phyloP scores from a whole-genome alignment of 2,888 invertebrate genomes.

The Drosophila suboccidentalis region DNA sequence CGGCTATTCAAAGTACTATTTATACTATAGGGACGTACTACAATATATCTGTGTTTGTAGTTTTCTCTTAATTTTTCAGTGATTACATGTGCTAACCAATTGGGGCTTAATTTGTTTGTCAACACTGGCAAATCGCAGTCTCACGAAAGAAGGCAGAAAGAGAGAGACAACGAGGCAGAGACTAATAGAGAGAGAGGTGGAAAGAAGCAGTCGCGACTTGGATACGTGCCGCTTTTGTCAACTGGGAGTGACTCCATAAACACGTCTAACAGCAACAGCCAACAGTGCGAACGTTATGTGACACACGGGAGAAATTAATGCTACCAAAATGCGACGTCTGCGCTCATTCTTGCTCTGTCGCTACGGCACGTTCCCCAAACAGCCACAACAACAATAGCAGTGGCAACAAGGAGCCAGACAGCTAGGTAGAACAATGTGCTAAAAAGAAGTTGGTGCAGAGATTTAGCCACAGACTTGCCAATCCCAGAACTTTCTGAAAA shows the following conservation, averaged over 20 bases:
- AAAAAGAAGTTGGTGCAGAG: slow-evolving; percentile 45
- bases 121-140: slow-evolving; percentile 35
- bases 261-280: slow-evolving; percentile 47
- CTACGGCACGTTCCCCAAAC: slow-evolving; percentile 68
- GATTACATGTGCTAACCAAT: slow-evolving; percentile 53
- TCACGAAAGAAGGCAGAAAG: slow-evolving; percentile 5
- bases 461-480: slow-evolving; percentile 56
- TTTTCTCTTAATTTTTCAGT: slow-evolving; percentile 19
- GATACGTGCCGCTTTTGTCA: slow-evolving; percentile 49
- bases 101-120: slow-evolving; percentile 67
- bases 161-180: not conserved
- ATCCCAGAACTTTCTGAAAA: not conserved
- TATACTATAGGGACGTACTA: slow-evolving; percentile 7
- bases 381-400: slow-evolving; percentile 58
- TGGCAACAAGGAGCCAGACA: slow-evolving; percentile 18
- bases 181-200: not conserved
- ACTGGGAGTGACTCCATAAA: slow-evolving; percentile 67
- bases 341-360: slow-evolving; percentile 45
- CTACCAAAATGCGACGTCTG: slow-evolving; percentile 68
- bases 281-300: slow-evolving; percentile 63
- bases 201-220: slow-evolving; percentile 36
- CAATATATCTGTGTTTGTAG: not conserved
- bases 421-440: slow-evolving; percentile 35
- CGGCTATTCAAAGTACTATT: slow-evolving; percentile 21
- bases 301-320: slow-evolving; percentile 76